These are phyloP conservation scores for Slavum lentiscoides DNA, from an alignment of 2,888 invertebrate genomes.

Conservation along the genomic window DNA sequence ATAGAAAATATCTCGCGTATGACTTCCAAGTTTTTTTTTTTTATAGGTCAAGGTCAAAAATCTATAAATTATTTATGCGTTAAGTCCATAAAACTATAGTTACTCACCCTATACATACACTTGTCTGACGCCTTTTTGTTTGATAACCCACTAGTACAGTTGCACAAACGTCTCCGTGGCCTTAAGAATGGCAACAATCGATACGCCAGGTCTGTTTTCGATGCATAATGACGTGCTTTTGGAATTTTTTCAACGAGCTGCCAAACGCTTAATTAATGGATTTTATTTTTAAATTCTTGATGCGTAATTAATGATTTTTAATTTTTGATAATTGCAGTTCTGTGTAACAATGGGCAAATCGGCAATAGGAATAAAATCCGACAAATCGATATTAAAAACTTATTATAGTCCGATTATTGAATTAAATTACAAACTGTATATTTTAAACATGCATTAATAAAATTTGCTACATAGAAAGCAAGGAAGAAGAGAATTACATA, in stretches of 20 bases:
- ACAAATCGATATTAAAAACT: background rate
- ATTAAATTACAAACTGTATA: too few relatives aligned
- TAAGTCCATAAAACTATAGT: background rate
- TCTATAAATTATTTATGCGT: slow-evolving; percentile 20
- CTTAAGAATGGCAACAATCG: slow-evolving; percentile 24
- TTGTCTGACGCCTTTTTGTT: slow-evolving; percentile 36
- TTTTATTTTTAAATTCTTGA: background rate
- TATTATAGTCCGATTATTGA: too few relatives aligned
- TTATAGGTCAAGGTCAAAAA: background rate
- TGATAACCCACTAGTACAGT: slow-evolving; percentile 3
- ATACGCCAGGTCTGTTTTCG: slow-evolving; percentile 11
- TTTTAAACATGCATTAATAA: too few relatives aligned
- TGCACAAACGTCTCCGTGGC: slow-evolving; percentile 1
- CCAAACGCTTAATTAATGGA: slow-evolving; percentile 25
- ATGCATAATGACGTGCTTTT: background rate
- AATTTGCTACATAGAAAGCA: too few relatives aligned
- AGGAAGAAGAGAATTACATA: too few relatives aligned
- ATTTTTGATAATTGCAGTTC: background rate
- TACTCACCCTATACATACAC: background rate
- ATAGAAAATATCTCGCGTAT: too few relatives aligned
- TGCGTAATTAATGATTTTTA: slow-evolving; percentile 30
- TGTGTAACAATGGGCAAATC: background rate
- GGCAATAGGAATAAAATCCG: background rate
- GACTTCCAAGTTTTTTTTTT: too few relatives aligned
- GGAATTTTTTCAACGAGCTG: slow-evolving; percentile 1